phyloP scores from a whole-genome alignment of 2,113 vertebrate genomes.

The Zosterops japonicus region DNA sequence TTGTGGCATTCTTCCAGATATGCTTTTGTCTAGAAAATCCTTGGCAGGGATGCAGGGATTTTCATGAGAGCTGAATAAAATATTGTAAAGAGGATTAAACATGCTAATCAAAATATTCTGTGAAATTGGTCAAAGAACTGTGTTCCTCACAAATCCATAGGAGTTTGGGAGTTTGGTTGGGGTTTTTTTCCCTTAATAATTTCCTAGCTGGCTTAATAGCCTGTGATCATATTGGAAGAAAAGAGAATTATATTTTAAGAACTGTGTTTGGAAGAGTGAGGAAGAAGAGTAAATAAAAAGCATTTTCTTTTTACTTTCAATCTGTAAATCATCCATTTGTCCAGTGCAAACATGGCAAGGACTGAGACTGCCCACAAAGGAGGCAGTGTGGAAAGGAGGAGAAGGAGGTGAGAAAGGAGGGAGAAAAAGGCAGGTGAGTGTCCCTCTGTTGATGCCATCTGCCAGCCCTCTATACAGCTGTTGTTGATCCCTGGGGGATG shows the following conservation, averaged over 20 bases:
- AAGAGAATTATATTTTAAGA: background rate
- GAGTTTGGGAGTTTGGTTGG: background rate
- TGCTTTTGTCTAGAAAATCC: conserved; percentile 38
- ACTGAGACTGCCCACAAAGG: background rate
- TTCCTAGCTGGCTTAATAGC: background rate
- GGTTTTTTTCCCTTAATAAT: background rate
- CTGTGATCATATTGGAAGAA: background rate
- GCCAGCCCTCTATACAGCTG: conserved; percentile 2
- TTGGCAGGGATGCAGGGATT: background rate
- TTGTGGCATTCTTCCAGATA: background rate
- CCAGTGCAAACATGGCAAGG: background rate
- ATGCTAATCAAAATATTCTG: conserved; percentile 29
- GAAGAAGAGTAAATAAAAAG: background rate
- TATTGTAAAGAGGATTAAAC: conserved; percentile 32
- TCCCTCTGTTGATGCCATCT: background rate
- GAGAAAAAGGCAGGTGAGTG: background rate
- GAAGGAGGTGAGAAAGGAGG: background rate
- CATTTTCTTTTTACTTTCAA: background rate
- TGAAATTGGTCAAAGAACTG: conserved; percentile 18
- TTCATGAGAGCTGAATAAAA: conserved; percentile 23
- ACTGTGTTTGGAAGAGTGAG: background rate
- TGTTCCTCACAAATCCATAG: background rate
- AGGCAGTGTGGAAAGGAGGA: background rate
- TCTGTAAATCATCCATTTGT: background rate
- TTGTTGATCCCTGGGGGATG: background rate